Evolutionary conservation across 2,797 vertebrate genomes (phyloP).

Genomic region (Chaetodon trifasciatus): DNA sequence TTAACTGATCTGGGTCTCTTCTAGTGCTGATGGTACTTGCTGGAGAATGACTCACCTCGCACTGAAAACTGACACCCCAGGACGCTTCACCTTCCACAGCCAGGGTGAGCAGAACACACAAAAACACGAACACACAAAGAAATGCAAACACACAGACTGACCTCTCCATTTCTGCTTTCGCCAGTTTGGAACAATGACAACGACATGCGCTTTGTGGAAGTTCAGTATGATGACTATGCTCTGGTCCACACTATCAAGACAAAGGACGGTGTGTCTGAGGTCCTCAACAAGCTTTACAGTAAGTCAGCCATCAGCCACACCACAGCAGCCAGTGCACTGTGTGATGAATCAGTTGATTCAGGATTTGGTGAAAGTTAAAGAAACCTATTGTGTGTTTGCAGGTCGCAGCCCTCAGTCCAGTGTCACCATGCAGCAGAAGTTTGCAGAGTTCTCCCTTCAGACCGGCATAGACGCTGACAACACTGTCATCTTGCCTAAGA

Average conservation of each 20-base stretch:
- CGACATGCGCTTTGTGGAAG: slow-evolving; percentile 85
- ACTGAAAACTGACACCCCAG: slow-evolving; percentile 82
- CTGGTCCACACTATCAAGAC: slow-evolving; percentile 85
- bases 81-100: slow-evolving; percentile 88
- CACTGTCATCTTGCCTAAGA: slow-evolving; percentile 84
- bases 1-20: background rate
- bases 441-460: slow-evolving; percentile 80
- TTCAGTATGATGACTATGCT: slow-evolving; percentile 84
- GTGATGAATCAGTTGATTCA: background rate
- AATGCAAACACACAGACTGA: background rate
- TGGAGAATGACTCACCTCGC: slow-evolving; percentile 85
- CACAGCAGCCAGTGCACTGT: too few relatives aligned
- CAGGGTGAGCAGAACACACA: slow-evolving; percentile 80
- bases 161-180: background rate
- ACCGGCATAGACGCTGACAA: slow-evolving; percentile 84
- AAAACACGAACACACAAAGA: background rate
- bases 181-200: slow-evolving; percentile 88
- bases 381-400: slow-evolving; percentile 57
- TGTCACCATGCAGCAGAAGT: slow-evolving; percentile 81
- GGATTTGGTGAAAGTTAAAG: background rate
- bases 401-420: slow-evolving; percentile 81
- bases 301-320: slow-evolving; percentile 46
- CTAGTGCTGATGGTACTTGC: slow-evolving; percentile 87
- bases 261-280: slow-evolving; percentile 75
- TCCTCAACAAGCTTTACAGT: slow-evolving; percentile 90